phyloP scores from a whole-genome alignment of 1,140 invertebrate species.

The Caenorhabditis latens region DNA sequence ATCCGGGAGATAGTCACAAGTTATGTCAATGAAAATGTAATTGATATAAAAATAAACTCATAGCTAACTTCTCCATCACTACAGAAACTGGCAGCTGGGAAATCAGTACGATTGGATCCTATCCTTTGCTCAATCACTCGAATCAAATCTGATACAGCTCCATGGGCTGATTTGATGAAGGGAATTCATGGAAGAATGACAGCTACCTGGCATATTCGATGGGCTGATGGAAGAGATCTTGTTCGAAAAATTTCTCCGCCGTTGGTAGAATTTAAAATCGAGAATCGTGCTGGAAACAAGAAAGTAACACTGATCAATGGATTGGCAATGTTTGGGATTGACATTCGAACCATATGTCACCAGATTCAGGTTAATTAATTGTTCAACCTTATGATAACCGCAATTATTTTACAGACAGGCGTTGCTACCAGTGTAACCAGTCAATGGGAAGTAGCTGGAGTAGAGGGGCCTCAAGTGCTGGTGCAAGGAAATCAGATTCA shows the following conservation, averaged over 20 bases:
- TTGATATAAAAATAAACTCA: constrained; percentile 80
- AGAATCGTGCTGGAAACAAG: constrained; percentile 87
- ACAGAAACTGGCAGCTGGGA: constrained; percentile 77
- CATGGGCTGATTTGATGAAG: constrained; percentile 49
- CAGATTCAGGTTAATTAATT: constrained; percentile 51
- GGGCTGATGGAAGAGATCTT: constrained; percentile 63
- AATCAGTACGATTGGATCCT: constrained; percentile 53
- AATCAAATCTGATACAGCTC: constrained; percentile 4
- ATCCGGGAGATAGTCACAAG: neutral
- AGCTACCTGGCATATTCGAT: constrained; percentile 61
- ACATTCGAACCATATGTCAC: constrained; percentile 81
- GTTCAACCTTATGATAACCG: neutral
- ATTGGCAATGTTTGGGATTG: constrained; percentile 87
- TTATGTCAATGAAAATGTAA: constrained; percentile 78
- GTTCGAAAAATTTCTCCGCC: constrained; percentile 58
- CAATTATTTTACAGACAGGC: constrained; percentile 81
- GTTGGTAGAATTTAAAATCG: constrained; percentile 78
- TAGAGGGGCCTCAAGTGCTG: constrained; percentile 84
- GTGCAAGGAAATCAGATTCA: constrained; percentile 88
- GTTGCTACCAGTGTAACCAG: constrained; percentile 89
- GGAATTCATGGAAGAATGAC: constrained; percentile 78
- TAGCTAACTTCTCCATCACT: constrained; percentile 75
- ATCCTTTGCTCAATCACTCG: constrained; percentile 1
- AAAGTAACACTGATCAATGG: constrained; percentile 91
- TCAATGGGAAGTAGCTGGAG: constrained; percentile 84